Evolutionary conservation across 2,888 invertebrate species (phyloP).

Genomic region (Melanostoma scalare): DNA sequence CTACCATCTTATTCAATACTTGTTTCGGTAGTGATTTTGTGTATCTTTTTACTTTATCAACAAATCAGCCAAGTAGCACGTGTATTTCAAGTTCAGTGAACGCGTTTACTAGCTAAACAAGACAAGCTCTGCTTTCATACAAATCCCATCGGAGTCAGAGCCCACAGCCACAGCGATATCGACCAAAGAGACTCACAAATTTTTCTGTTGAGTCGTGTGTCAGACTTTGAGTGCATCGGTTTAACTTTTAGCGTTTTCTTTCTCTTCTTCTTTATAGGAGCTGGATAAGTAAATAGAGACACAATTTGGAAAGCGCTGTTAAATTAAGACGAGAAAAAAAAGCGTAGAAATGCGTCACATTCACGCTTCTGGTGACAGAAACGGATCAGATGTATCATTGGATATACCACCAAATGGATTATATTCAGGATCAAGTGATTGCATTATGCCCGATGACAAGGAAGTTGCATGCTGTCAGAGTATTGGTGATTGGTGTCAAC

Average conservation of each 20-base stretch:
- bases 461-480: conserved; percentile 75
- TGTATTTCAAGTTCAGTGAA: conserved; percentile 68
- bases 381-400: conserved; percentile 78
- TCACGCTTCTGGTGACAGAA: conserved; percentile 69
- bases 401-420: conserved; percentile 80
- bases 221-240: conserved; percentile 55
- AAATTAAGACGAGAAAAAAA: conserved; percentile 11
- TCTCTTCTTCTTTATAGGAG: conserved; percentile 41
- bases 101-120: conserved; percentile 27
- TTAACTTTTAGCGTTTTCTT: conserved; percentile 42
- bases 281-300: conserved; percentile 35
- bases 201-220: conserved; percentile 36
- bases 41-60: conserved; percentile 41
- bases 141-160: conserved; percentile 11
- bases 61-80: conserved; percentile 58
- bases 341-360: conserved; percentile 61
- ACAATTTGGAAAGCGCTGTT: conserved; percentile 31
- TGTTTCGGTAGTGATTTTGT: conserved; percentile 15
- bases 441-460: conserved; percentile 83
- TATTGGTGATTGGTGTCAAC: conserved; percentile 75
- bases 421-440: conserved; percentile 79
- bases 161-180: conserved; percentile 1
- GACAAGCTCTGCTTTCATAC: background rate
- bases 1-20: conserved; percentile 5
- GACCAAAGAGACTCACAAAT: conserved; percentile 24